A percentile compares a stretch with the other conserved stretches of the same genome.
These are phyloP conservation scores for Furcula furcula DNA, from an alignment of 2,888 invertebrate genomes.

Conservation along the genomic window DNA sequence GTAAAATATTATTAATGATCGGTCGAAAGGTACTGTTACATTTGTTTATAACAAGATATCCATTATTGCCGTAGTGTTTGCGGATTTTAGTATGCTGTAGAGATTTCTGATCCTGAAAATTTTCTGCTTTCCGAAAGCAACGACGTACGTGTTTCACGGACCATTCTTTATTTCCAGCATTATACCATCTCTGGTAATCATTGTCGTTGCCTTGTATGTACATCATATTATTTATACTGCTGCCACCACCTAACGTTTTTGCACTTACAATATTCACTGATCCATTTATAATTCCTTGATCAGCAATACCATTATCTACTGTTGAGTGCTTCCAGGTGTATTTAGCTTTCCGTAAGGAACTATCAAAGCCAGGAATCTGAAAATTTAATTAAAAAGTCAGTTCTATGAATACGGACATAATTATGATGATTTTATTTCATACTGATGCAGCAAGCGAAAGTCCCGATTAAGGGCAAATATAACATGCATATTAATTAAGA, in stretches of 20 bases:
- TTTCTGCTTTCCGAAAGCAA: conserved; percentile 7
- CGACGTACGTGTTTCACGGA: not conserved
- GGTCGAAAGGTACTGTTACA: not conserved
- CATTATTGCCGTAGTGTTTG: conserved; percentile 1
- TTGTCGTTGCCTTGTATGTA: conserved; percentile 63
- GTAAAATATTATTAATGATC: conserved; percentile 32
- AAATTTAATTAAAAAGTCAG: not conserved
- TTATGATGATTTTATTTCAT: too few species aligned
- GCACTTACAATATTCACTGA: conserved; percentile 75
- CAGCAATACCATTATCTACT: not conserved
- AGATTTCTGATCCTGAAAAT: conserved; percentile 7
- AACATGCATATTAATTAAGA: too few species aligned
- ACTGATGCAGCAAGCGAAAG: too few species aligned
- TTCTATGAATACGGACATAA: too few species aligned
- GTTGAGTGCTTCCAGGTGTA: not conserved
- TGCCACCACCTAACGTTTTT: conserved; percentile 76
- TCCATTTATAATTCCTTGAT: conserved; percentile 78
- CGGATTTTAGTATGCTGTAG: not conserved
- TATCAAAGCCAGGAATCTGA: not conserved
- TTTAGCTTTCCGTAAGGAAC: not conserved
- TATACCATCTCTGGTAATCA: conserved; percentile 69
- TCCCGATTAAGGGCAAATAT: too few species aligned
- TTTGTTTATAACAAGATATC: conserved; percentile 2
- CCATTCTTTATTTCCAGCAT: conserved; percentile 3
- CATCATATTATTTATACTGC: conserved; percentile 71